A percentile compares a stretch with the other conserved stretches of the same genome.
phyloP scores from a whole-genome alignment of 2,888 invertebrate genomes.

The Hypsopygia costalis region DNA sequence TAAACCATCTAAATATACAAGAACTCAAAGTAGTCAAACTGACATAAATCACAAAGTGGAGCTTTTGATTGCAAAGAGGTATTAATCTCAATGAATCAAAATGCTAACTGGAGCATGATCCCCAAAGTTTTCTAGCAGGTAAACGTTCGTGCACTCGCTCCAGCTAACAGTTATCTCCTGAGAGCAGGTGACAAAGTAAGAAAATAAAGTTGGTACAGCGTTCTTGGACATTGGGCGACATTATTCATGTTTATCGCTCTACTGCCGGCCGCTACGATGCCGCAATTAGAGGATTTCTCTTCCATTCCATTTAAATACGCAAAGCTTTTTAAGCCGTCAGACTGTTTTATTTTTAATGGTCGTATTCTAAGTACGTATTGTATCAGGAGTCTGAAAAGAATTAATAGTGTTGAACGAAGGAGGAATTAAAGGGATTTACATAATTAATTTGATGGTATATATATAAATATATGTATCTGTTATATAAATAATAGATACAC shows the following conservation, averaged over 20 bases:
- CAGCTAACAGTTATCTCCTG: slow-evolving; percentile 47
- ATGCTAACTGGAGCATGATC: slow-evolving; percentile 21
- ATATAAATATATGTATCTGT: too few species aligned
- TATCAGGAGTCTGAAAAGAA: neutral
- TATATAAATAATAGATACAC: too few species aligned
- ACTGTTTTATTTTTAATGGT: slow-evolving; percentile 14
- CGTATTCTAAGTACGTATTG: slow-evolving; percentile 1
- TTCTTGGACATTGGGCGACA: slow-evolving; percentile 65
- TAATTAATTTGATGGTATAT: too few species aligned
- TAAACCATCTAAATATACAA: too few species aligned
- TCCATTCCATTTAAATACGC: slow-evolving; percentile 37
- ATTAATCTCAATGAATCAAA: slow-evolving; percentile 51
- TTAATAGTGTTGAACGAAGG: neutral
- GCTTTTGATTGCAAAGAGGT: slow-evolving; percentile 8
- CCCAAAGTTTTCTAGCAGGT: slow-evolving; percentile 22
- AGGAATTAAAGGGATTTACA: too few species aligned
- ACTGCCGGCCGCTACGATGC: slow-evolving; percentile 43
- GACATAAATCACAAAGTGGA: too few species aligned
- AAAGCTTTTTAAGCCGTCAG: slow-evolving; percentile 32
- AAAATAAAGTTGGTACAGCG: slow-evolving; percentile 55
- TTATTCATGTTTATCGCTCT: slow-evolving; percentile 75
- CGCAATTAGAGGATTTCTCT: slow-evolving; percentile 69
- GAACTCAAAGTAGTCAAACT: too few species aligned
- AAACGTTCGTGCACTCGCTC: slow-evolving; percentile 15
- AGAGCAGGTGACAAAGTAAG: slow-evolving; percentile 68